These are phyloP conservation scores for Deroplatys truncata DNA, from an alignment of 2,888 invertebrate genomes.

Conservation along the genomic window DNA sequence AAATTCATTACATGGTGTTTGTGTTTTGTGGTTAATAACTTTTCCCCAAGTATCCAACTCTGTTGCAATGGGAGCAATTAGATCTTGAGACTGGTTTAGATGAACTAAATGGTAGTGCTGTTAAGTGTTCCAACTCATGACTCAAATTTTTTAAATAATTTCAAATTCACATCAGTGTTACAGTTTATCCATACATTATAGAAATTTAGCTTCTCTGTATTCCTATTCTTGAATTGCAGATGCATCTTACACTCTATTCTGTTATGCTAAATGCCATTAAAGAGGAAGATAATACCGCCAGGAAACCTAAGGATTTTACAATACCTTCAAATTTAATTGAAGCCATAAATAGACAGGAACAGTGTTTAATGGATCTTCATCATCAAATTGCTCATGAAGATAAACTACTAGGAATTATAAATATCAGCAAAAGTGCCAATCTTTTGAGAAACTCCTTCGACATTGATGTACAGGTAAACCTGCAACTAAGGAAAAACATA, in stretches of 20 bases:
- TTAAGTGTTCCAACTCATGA: too few species aligned
- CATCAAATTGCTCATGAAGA: not conserved
- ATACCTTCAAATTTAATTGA: not conserved
- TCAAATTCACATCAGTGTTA: too few species aligned
- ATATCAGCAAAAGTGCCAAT: not conserved
- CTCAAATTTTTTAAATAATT: too few species aligned
- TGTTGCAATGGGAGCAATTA: too few species aligned
- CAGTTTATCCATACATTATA: too few species aligned
- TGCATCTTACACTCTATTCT: not conserved
- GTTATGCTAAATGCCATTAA: not conserved
- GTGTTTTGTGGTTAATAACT: too few species aligned
- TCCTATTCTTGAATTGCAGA: not conserved
- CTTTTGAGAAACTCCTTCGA: not conserved
- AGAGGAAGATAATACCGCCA: not conserved
- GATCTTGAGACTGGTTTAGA: too few species aligned
- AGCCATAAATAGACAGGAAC: not conserved
- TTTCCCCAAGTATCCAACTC: too few species aligned
- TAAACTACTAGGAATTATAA: not conserved
- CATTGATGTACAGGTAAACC: not conserved
- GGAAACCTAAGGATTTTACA: not conserved
- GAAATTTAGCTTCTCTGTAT: too few species aligned
- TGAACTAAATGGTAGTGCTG: too few species aligned
- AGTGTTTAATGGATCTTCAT: not conserved
- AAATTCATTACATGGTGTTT: too few species aligned
- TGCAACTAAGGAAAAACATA: not conserved